Percentiles rank a stretch among this genome's conserved stretches.
Conservation (phyloP, 2,888 invertebrate genomes). For the Ennomos fuscantarius region DNA sequence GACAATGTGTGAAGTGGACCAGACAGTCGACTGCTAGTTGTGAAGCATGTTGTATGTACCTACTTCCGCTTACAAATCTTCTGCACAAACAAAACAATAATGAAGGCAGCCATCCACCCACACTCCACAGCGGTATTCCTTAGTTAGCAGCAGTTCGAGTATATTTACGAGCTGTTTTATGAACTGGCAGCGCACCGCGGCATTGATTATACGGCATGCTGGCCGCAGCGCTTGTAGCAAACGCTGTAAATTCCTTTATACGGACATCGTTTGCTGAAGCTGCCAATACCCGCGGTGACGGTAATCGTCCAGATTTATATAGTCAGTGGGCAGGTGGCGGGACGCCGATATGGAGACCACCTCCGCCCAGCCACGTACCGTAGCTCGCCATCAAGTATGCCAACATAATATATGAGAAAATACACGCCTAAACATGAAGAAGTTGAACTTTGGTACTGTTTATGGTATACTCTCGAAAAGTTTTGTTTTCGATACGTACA, state of each 20-base stretch:
- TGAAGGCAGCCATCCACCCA: not conserved
- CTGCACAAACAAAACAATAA: not conserved
- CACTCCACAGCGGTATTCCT: not conserved
- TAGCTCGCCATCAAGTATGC: not conserved
- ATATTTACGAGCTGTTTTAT: conserved; percentile 16
- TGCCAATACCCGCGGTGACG: not conserved
- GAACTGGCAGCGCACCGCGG: not conserved
- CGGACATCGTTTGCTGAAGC: conserved; percentile 4
- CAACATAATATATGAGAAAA: no score
- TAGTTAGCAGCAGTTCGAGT: conserved; percentile 12
- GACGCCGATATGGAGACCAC: conserved; percentile 6
- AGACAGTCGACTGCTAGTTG: no score
- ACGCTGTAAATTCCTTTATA: conserved; percentile 18
- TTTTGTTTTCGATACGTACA: no score
- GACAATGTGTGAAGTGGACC: no score
- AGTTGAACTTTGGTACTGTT: no score
- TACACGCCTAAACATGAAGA: no score
- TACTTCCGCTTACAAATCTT: not conserved
- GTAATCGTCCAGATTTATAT: conserved; percentile 8
- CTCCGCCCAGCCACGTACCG: not conserved
- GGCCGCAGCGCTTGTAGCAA: conserved; percentile 4
- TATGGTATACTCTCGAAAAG: no score
- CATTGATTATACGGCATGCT: conserved; percentile 3
- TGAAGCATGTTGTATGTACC: no score
- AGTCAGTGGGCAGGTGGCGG: conserved; percentile 5